A percentile compares a stretch with the other conserved stretches of the same genome.
phyloP scores from a whole-genome alignment of 1,140 invertebrate genomes.

The Drosophila pectinifera region DNA sequence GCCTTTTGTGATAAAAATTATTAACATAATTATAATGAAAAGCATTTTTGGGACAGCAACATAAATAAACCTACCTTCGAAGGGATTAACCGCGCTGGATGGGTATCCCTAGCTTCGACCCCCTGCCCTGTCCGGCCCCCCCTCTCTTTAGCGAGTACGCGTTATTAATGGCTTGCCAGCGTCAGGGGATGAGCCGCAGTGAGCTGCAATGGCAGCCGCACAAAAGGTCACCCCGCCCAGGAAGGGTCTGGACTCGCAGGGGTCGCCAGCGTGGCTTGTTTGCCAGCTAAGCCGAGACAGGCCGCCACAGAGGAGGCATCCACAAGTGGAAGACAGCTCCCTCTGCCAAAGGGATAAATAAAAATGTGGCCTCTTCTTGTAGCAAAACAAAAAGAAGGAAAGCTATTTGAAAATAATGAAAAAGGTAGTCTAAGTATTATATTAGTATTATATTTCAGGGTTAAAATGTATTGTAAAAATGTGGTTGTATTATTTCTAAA shows the following conservation, averaged over 20 bases:
- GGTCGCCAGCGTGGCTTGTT: constrained; percentile 2
- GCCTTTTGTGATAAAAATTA: too few species aligned
- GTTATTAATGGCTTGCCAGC: constrained; percentile 67
- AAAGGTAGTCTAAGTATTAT: neutral
- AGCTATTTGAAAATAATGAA: too few species aligned
- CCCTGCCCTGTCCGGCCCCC: neutral
- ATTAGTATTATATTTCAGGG: neutral
- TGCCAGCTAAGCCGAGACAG: neutral
- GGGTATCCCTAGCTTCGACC: neutral
- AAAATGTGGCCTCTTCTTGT: neutral
- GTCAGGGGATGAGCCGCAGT: constrained; percentile 26
- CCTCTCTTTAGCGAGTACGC: constrained; percentile 18
- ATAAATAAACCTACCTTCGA: neutral
- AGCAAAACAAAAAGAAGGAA: neutral
- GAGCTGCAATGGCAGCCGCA: constrained; percentile 28
- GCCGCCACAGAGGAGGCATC: neutral
- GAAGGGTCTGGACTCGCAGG: constrained; percentile 1
- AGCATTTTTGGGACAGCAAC: neutral
- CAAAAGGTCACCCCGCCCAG: constrained; percentile 60
- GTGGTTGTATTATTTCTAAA: neutral
- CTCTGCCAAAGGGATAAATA: neutral
- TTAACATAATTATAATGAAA: too few species aligned
- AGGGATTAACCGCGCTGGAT: neutral
- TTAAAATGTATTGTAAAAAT: neutral
- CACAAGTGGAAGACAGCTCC: constrained; percentile 3